These are phyloP conservation scores for Okamejei kenojei DNA, from an alignment of 2,797 vertebrate species.

Conservation along the genomic window DNA sequence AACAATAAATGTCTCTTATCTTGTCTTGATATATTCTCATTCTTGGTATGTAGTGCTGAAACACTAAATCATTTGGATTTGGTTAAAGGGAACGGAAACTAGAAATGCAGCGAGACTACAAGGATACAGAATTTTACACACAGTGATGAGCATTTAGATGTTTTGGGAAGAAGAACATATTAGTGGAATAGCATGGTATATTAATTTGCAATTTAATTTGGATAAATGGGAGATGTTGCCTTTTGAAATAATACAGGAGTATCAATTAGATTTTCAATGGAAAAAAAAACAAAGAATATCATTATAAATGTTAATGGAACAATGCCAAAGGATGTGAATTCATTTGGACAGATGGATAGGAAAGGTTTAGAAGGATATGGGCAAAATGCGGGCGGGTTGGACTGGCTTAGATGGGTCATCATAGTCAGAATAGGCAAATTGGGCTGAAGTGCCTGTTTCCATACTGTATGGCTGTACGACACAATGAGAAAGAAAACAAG, in stretches of 20 bases:
- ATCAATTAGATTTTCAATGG: too few species aligned
- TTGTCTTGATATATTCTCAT: neutral
- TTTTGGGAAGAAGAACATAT: neutral
- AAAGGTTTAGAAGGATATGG: too few species aligned
- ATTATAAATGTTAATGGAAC: neutral
- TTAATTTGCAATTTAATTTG: too few species aligned
- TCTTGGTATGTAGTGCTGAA: neutral
- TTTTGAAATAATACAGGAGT: neutral
- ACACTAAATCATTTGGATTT: neutral
- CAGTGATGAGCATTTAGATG: neutral
- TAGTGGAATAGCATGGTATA: neutral
- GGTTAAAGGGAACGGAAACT: neutral
- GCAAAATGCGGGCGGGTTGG: too few species aligned
- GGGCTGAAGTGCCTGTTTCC: too few species aligned
- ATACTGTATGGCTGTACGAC: too few species aligned
- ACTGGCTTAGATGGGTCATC: too few species aligned
- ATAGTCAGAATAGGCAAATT: too few species aligned
- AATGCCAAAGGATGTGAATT: neutral
- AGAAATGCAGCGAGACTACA: neutral
- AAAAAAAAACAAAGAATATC: neutral
- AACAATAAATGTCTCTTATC: too few species aligned
- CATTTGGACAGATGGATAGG: neutral
- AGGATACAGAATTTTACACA: neutral
- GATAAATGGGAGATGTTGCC: neutral
- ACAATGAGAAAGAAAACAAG: neutral